A percentile compares a stretch with the other conserved stretches of the same genome.
phyloP scores from a whole-genome alignment of 2,797 vertebrate genomes.

The Rhinella marina region DNA sequence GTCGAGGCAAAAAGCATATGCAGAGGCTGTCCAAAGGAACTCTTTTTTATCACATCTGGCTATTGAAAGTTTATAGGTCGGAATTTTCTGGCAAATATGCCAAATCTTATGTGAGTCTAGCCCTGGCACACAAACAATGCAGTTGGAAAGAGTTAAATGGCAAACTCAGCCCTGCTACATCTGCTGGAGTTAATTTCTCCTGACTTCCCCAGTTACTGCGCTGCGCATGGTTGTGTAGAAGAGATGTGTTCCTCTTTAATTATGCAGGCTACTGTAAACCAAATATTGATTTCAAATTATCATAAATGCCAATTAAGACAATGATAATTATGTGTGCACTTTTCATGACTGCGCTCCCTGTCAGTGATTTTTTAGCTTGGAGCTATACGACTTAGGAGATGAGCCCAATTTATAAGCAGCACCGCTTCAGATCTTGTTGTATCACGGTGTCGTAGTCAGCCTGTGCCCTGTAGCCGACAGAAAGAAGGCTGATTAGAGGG shows the following conservation, averaged over 20 bases:
- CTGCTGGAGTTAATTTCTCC: neutral
- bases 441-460: conserved; percentile 56
- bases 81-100: neutral
- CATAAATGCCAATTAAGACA: conserved; percentile 52
- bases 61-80: neutral
- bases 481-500: neutral
- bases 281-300: conserved; percentile 47
- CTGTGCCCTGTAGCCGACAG: conserved; percentile 24
- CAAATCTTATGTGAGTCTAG: neutral
- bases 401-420: conserved; percentile 63
- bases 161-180: conserved; percentile 1
- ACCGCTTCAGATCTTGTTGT: conserved; percentile 61
- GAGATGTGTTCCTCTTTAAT: neutral
- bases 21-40: too few species aligned
- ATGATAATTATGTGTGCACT: conserved; percentile 46
- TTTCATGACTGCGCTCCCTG: conserved; percentile 29
- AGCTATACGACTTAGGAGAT: conserved; percentile 61
- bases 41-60: neutral
- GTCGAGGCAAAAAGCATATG: too few species aligned
- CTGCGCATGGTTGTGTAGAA: neutral
- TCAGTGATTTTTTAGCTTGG: conserved; percentile 48
- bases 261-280: neutral
- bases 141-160: neutral
- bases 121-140: neutral
- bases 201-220: neutral